phyloP scores from a whole-genome alignment of 2,113 vertebrate species.

The Labrus mixtus region DNA sequence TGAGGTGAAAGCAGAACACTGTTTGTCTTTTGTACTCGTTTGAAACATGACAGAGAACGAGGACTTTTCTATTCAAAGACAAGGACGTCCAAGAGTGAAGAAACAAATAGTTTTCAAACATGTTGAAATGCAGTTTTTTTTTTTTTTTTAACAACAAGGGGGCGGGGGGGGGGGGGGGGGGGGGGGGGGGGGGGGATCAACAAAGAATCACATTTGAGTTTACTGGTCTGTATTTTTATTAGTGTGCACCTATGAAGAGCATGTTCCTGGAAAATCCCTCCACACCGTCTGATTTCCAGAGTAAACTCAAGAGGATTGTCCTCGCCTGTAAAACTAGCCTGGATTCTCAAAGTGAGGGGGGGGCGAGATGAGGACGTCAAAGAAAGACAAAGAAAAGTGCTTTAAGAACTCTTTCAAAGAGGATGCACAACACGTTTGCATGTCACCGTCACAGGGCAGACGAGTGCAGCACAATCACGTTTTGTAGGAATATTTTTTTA shows the following conservation, averaged over 20 bases:
- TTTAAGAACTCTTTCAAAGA: constrained; percentile 17
- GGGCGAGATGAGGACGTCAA: constrained; percentile 2
- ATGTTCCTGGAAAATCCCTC: constrained; percentile 20
- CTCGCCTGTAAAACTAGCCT: constrained; percentile 53
- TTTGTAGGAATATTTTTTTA: constrained; percentile 22
- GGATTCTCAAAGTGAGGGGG: constrained; percentile 25
- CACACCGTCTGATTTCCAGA: constrained; percentile 37
- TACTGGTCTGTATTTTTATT: constrained; percentile 17
- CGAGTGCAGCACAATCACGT: constrained; percentile 44
- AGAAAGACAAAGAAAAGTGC: constrained; percentile 39
- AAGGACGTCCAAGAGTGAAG: constrained; percentile 1
- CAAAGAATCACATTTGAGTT: neutral
- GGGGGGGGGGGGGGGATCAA: neutral
- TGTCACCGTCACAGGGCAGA: constrained; percentile 17
- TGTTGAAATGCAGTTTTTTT: constrained; percentile 14
- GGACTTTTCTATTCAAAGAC: constrained; percentile 18
- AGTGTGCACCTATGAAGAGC: constrained; percentile 42
- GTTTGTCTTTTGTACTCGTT: neutral
- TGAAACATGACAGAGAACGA: constrained; percentile 14
- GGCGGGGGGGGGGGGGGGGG: too few relatives aligned
- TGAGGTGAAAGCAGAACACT: constrained; percentile 17
- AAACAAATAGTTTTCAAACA: constrained; percentile 13
- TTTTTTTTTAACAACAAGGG: constrained; percentile 1
- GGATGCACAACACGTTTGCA: constrained; percentile 8
- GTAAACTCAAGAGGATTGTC: constrained; percentile 66